Base-by-base conservation (phyloP, 2,797 vertebrate genomes). In the Momotus momota region DNA sequence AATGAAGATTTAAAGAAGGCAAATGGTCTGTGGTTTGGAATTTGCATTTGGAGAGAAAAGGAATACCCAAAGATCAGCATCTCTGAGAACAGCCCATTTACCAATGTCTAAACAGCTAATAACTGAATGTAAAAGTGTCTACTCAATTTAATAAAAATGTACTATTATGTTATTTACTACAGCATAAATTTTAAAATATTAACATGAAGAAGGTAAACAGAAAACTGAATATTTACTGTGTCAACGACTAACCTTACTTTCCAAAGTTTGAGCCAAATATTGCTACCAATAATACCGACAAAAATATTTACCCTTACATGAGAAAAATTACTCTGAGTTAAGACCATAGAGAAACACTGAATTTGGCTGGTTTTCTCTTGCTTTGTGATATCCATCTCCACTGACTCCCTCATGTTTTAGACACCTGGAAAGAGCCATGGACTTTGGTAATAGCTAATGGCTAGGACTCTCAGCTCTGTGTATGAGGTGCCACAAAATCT, bases 131-230 rank as follows among this genome's bases (percentile, higher is more conserved):
- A 92, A 93, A 96, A 82, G 26, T 81, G 71, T 82, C 79, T 85
- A 46, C n/a, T 78, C 33, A 43, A 61, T 43, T 45, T 82, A 94
- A 94, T 94, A 91, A 96, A 96, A 96, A 74, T 51, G 41, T 86
- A 80, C 16, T 71, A 69, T 64, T 90, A 6, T 81, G 79, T 92
- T 95, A 87, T 95, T 95, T 91, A 94, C 33, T 71, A 26, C 58
- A 54, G 23, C 57, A 87, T 91, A 91, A 93, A 81, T 12, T 88
- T 79, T 55, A 84, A 89, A 89, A 74, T 60, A 81, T 92, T 93
- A 93, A 78, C 67, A 72, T 40, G 81, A 66, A 80, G 60, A 92
- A 85, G 52, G 52, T 43, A 92, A 96, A 92, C 81, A 92, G 81
- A 93, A 94, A 94, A 78, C 41, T 11, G 33, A 85, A 73, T 89